Evolutionary conservation across 2,888 invertebrate genomes (phyloP).

Genomic region (Chrysodeixis includens): DNA sequence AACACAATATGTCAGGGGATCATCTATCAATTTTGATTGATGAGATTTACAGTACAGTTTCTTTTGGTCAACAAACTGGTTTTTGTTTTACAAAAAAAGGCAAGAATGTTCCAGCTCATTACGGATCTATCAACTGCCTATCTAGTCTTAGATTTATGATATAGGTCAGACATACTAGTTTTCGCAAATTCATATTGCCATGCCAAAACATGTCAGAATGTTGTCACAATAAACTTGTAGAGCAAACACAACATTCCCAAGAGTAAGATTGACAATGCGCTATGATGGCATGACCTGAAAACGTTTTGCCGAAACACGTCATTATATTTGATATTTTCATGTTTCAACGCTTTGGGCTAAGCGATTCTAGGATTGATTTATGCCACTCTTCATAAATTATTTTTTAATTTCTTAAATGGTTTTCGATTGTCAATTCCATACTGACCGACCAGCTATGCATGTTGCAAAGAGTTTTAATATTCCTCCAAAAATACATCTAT

Average conservation of each 20-base stretch:
- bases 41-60: neutral
- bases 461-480: neutral
- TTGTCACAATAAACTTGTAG: slow-evolving; percentile 16
- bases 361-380: slow-evolving; percentile 51
- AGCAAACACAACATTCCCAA: slow-evolving; percentile 69
- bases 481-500: neutral
- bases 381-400: slow-evolving; percentile 29
- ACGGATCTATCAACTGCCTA: neutral
- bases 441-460: neutral
- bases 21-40: slow-evolving; percentile 21
- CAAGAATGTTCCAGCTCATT: slow-evolving; percentile 4
- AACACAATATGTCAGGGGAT: slow-evolving; percentile 26
- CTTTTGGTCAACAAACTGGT: neutral
- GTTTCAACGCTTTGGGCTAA: slow-evolving; percentile 55
- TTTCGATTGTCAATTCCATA: neutral
- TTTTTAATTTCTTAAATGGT: neutral
- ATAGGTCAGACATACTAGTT: slow-evolving; percentile 6
- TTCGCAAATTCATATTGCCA: slow-evolving; percentile 30
- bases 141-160: slow-evolving; percentile 9
- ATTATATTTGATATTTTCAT: slow-evolving; percentile 80
- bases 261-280: slow-evolving; percentile 74
- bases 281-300: slow-evolving; percentile 68
- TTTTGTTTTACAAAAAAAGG: slow-evolving; percentile 4
- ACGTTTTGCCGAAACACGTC: slow-evolving; percentile 71
- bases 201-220: slow-evolving; percentile 18